Conservation (phyloP, 2,888 invertebrate species). For the Ferrisia virgata region DNA sequence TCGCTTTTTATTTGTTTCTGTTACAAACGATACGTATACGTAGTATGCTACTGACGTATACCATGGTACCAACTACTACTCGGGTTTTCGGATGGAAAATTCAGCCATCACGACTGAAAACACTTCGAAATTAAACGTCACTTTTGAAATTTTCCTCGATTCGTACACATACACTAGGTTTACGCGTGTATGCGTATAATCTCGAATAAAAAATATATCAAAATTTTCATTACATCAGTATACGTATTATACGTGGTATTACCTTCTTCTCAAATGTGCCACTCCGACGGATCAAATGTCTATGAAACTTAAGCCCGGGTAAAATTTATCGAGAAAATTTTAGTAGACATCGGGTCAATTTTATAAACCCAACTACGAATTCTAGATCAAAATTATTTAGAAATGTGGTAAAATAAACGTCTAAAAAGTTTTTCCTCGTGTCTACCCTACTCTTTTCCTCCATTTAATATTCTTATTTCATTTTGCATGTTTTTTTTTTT, state of each 20-base stretch:
- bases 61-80: no score
- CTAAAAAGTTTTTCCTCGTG: no score
- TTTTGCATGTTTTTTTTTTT: no score
- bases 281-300: background rate
- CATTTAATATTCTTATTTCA: no score
- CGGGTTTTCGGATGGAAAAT: background rate
- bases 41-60: no score
- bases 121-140: background rate
- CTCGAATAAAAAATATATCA: background rate
- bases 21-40: no score
- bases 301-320: background rate
- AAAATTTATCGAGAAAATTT: background rate
- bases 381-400: no score
- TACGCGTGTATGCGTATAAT: background rate
- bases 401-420: no score
- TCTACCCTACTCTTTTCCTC: no score
- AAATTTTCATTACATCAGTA: background rate
- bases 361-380: no score
- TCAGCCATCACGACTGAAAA: background rate
- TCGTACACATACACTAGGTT: background rate
- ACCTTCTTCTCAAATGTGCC: no score
- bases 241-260: background rate
- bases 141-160: background rate
- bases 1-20: no score
- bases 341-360: background rate